phyloP scores from a whole-genome alignment of 1,140 invertebrate genomes.

The Danaus melanippus region DNA sequence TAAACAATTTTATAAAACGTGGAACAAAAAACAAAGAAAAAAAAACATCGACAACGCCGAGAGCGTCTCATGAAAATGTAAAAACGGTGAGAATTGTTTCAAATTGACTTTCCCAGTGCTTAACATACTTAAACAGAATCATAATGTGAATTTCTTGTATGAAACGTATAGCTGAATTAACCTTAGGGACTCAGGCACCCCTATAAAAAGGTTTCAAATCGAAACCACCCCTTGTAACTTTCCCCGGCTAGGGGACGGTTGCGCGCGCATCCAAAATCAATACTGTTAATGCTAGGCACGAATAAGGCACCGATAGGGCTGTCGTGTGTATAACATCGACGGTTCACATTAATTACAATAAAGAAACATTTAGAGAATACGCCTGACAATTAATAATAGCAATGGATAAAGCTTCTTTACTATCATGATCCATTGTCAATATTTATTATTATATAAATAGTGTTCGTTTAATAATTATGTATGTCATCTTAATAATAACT shows the following conservation, averaged over 20 bases:
- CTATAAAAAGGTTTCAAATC: constrained; percentile 64
- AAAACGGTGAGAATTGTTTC: too few relatives aligned
- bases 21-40: too few relatives aligned
- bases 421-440: too few relatives aligned
- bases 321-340: constrained; percentile 23
- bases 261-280: constrained; percentile 69
- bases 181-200: constrained; percentile 54
- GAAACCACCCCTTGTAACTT: constrained; percentile 54
- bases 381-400: too few relatives aligned
- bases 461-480: too few relatives aligned
- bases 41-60: neutral
- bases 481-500: too few relatives aligned
- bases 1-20: too few relatives aligned
- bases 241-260: constrained; percentile 32
- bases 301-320: constrained; percentile 48
- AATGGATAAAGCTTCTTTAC: too few relatives aligned
- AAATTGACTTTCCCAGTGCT: too few relatives aligned
- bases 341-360: too few relatives aligned
- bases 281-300: constrained; percentile 58
- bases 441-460: too few relatives aligned
- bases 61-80: constrained; percentile 1
- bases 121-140: constrained; percentile 12
- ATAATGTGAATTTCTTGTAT: constrained; percentile 26
- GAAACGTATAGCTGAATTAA: constrained; percentile 49
- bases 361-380: too few relatives aligned